Conservation (phyloP, 2,888 invertebrate genomes). For the Limnephilus marmoratus region DNA sequence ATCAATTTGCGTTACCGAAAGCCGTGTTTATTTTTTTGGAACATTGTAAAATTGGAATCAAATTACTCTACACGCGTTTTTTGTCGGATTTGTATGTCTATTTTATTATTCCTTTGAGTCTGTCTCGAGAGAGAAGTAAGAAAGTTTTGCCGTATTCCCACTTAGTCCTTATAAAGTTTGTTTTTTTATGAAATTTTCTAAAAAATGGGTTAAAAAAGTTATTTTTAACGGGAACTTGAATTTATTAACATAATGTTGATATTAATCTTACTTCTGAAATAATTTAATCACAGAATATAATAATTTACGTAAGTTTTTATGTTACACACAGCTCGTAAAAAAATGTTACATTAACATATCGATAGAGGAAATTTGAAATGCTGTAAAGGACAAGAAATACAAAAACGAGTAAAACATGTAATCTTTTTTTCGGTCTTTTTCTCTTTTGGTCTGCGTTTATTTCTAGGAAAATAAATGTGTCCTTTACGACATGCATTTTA, state of each 20-base stretch:
- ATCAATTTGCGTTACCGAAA: background rate
- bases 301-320: background rate
- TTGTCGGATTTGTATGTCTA: background rate
- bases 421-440: too few relatives aligned
- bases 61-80: background rate
- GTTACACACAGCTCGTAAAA: too few relatives aligned
- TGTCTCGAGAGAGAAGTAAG: background rate
- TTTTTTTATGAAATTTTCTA: background rate
- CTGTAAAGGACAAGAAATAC: too few relatives aligned
- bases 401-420: too few relatives aligned
- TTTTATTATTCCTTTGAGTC: background rate
- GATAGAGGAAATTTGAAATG: too few relatives aligned
- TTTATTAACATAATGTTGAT: background rate
- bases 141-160: background rate
- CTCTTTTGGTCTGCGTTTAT: too few relatives aligned
- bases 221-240: background rate
- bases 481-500: too few relatives aligned
- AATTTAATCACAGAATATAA: background rate
- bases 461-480: too few relatives aligned
- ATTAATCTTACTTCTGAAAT: background rate
- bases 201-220: background rate
- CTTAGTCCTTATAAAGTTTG: background rate
- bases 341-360: too few relatives aligned
- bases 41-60: background rate
- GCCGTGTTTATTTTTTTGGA: background rate